Conservation (phyloP, 2,113 vertebrate genomes). For the Onychostruthus taczanowskii region DNA sequence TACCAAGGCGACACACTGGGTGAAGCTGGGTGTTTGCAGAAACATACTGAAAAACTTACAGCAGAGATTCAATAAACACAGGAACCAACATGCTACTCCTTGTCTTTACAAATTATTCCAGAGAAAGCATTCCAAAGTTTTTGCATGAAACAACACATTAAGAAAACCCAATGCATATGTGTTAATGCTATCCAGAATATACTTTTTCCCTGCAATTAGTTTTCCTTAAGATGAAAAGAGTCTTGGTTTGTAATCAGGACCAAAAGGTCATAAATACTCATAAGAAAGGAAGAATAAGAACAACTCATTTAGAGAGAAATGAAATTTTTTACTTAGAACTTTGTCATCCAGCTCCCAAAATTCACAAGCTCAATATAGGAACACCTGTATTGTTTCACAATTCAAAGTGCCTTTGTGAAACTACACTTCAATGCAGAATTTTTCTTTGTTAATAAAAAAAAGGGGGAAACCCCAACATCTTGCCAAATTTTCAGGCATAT, state of each 20-base stretch:
- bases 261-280: background rate
- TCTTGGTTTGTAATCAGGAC: background rate
- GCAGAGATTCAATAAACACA: background rate
- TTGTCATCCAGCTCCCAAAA: background rate
- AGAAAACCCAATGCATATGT: background rate
- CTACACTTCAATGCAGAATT: background rate
- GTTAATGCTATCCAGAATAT: background rate
- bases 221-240: background rate
- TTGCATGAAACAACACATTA: background rate
- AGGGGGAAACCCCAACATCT: background rate
- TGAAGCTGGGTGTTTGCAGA: background rate
- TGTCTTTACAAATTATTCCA: background rate
- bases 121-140: background rate
- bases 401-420: background rate
- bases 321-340: background rate
- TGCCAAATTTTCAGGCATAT: background rate
- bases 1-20: background rate
- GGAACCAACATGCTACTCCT: background rate
- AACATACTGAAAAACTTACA: background rate
- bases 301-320: background rate
- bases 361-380: background rate
- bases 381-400: background rate
- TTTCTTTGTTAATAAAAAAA: background rate
- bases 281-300: background rate
- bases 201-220: background rate